Evolutionary conservation across 2,888 invertebrate species (phyloP).

Genomic region (Colostygia pectinataria): DNA sequence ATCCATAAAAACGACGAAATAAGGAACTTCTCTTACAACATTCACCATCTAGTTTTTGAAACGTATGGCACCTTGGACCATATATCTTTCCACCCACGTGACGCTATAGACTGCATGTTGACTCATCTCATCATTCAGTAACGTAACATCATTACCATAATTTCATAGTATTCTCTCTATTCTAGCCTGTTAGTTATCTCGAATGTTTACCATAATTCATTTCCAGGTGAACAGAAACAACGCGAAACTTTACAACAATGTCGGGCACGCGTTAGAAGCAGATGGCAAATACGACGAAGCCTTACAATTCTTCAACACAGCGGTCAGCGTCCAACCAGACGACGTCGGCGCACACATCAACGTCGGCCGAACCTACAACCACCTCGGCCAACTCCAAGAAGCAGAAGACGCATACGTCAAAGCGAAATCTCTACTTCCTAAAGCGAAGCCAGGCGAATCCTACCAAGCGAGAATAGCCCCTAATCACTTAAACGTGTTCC

Average conservation of each 20-base stretch:
- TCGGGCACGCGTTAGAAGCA: constrained; percentile 96
- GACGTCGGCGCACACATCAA: constrained; percentile 99
- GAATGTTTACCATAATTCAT: no score
- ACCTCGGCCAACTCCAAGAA: constrained; percentile 88
- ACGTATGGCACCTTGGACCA: no score
- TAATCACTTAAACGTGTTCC: constrained; percentile 97
- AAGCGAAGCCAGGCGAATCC: constrained; percentile 95
- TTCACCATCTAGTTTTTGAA: no score
- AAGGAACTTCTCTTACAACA: no score
- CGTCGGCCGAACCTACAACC: constrained; percentile 97
- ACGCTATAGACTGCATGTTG: no score
- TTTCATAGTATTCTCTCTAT: no score
- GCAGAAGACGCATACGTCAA: constrained; percentile 96
- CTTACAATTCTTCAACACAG: constrained; percentile 94
- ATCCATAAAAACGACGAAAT: no score
- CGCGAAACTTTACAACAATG: constrained; percentile 98
- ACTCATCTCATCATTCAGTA: no score
- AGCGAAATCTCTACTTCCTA: constrained; percentile 94
- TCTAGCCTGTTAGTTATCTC: no score
- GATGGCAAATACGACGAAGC: constrained; percentile 88
- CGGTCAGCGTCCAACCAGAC: constrained; percentile 96
- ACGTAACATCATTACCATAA: no score
- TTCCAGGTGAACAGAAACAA: constrained; percentile 92
- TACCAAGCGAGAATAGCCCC: constrained; percentile 98
- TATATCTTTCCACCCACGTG: no score